Conservation (phyloP, 2,797 vertebrate genomes). For the Apodemus agrarius region DNA sequence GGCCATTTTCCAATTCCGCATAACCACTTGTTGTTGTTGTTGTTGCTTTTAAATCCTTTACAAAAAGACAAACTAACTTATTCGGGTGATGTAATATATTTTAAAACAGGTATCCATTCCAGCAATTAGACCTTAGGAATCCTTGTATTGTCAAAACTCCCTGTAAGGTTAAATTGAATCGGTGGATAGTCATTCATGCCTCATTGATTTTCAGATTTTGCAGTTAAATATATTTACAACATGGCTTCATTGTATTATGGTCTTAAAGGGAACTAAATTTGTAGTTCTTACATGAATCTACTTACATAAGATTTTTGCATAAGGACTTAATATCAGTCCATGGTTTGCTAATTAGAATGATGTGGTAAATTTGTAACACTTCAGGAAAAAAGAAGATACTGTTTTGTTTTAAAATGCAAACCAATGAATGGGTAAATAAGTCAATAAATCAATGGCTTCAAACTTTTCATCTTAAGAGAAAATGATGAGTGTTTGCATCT, state of each 20-base stretch:
- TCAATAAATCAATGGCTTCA: background rate
- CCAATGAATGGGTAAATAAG: background rate
- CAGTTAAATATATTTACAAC: background rate
- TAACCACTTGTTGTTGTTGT: background rate
- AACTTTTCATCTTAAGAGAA: conserved; percentile 1
- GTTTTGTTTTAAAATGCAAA: background rate
- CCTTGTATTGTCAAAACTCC: background rate
- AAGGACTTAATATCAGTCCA: background rate
- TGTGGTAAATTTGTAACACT: background rate
- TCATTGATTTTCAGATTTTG: background rate
- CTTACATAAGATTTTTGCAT: background rate
- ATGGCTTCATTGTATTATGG: background rate
- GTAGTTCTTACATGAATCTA: background rate
- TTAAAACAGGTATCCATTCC: background rate
- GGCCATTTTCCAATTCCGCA: background rate
- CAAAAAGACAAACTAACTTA: background rate
- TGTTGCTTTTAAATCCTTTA: background rate
- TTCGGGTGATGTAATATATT: background rate
- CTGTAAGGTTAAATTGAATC: background rate
- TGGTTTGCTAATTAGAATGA: background rate
- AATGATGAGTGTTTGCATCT: background rate
- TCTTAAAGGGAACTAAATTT: background rate
- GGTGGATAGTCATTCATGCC: background rate
- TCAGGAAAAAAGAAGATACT: background rate
- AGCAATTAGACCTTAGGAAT: background rate